phyloP scores from a whole-genome alignment of 2,113 vertebrate species.

The Reinhardtius hippoglossoides region DNA sequence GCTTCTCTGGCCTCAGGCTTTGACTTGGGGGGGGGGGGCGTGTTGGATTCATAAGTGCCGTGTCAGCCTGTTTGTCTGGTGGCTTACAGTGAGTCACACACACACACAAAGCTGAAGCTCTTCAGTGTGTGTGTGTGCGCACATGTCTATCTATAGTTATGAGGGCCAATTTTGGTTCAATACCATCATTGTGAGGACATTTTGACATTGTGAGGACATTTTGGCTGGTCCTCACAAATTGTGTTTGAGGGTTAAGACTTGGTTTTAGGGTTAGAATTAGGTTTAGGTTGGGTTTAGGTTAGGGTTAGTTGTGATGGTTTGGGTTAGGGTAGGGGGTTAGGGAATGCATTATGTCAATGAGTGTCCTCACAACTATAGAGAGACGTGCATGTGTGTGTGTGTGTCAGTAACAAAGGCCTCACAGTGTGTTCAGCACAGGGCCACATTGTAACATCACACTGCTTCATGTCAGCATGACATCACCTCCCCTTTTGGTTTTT shows the following conservation, averaged over 20 bases:
- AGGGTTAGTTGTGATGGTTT: no score
- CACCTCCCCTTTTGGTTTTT: not conserved
- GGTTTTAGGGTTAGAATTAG: no score
- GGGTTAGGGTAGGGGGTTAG: no score
- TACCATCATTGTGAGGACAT: no score
- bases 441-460: constrained; percentile 8
- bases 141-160: no score
- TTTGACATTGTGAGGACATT: no score
- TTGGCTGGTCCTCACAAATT: no score
- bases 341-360: no score
- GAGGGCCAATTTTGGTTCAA: no score
- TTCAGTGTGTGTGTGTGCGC: not conserved
- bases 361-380: no score
- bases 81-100: constrained; percentile 61
- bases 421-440: constrained; percentile 41
- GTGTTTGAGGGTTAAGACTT: no score
- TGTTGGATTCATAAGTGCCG: constrained; percentile 58
- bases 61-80: constrained; percentile 65
- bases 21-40: constrained; percentile 17
- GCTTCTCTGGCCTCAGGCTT: constrained; percentile 42
- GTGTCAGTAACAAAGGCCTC: constrained; percentile 45
- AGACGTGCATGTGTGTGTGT: not conserved
- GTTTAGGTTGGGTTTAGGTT: no score
- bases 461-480: not conserved
- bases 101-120: constrained; percentile 56